phyloP scores from a whole-genome alignment of 2,113 vertebrate species.

The Sebastes schlegelii region DNA sequence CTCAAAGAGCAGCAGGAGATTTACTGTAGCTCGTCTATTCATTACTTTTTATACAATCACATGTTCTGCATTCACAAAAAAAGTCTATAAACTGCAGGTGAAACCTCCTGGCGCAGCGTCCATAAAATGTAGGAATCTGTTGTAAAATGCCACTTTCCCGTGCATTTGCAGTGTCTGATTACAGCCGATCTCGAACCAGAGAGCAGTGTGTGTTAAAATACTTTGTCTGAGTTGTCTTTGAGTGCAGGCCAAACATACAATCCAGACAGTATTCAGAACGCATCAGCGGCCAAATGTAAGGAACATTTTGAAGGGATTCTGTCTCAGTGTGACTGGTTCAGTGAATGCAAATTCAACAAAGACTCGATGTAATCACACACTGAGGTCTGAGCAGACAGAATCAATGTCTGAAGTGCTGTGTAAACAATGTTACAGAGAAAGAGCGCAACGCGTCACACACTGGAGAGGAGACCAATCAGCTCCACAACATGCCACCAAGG shows the following conservation, averaged over 20 bases:
- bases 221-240: slow-evolving; percentile 41
- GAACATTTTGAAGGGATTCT: slow-evolving; percentile 30
- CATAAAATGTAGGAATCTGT: slow-evolving; percentile 50
- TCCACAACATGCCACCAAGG: too few species aligned
- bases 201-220: slow-evolving; percentile 50
- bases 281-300: not conserved
- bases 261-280: slow-evolving; percentile 11
- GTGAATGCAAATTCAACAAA: not conserved
- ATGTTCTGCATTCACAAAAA: slow-evolving; percentile 39
- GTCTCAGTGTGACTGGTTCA: not conserved
- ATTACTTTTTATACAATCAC: slow-evolving; percentile 52
- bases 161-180: slow-evolving; percentile 36
- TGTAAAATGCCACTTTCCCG: slow-evolving; percentile 49
- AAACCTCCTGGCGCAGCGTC: slow-evolving; percentile 40
- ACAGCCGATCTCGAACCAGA: slow-evolving; percentile 30
- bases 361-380: not conserved
- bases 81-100: slow-evolving; percentile 51
- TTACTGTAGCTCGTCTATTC: slow-evolving; percentile 45
- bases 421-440: slow-evolving; percentile 19
- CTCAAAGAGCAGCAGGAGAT: slow-evolving; percentile 28
- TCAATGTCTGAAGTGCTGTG: slow-evolving; percentile 1
- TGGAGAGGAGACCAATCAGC: too few species aligned
- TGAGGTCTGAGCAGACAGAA: not conserved
- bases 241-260: slow-evolving; percentile 37
- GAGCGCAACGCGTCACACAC: too few species aligned